A percentile compares a stretch with the other conserved stretches of the same genome.
Evolutionary conservation across 2,888 invertebrate genomes (phyloP).

Genomic region (Callyntrura sp.): DNA sequence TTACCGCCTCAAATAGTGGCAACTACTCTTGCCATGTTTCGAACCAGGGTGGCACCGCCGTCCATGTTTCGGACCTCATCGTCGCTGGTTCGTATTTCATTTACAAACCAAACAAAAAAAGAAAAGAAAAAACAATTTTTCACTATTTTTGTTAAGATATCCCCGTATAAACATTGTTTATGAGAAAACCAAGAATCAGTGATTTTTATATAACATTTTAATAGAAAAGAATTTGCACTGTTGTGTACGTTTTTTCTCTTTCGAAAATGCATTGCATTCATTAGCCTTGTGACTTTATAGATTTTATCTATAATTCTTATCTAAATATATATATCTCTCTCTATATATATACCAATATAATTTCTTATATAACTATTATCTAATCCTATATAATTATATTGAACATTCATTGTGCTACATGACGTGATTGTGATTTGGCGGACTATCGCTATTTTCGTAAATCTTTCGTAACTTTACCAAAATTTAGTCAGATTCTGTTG

Average conservation of each 20-base stretch:
- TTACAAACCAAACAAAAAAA: constrained; percentile 84
- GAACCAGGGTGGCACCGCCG: constrained; percentile 88
- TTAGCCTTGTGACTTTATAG: constrained; percentile 33
- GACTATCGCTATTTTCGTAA: constrained; percentile 49
- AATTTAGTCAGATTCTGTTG: not conserved
- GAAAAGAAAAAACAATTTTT: constrained; percentile 80
- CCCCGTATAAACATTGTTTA: constrained; percentile 15
- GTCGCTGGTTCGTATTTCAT: constrained; percentile 86
- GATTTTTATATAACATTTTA: constrained; percentile 26
- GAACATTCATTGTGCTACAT: constrained; percentile 58
- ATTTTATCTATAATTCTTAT: constrained; percentile 5
- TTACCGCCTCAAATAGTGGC: constrained; percentile 88
- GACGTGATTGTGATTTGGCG: constrained; percentile 58
- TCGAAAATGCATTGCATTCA: constrained; percentile 36
- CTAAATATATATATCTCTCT: not conserved
- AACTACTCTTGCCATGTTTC: constrained; percentile 88
- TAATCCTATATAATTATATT: not conserved
- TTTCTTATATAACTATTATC: not conserved
- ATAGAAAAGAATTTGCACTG: constrained; percentile 36
- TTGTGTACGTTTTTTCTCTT: constrained; percentile 50
- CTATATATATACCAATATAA: not conserved
- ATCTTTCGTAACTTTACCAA: constrained; percentile 32
- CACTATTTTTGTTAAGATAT: constrained; percentile 18
- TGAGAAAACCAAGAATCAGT: constrained; percentile 35
- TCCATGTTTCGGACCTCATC: constrained; percentile 88